Evolutionary conservation across 2,113 vertebrate genomes (phyloP), one percentile per base, ranked within the genome.

Genomic region (Protobothrops flavoviridis): DNA sequence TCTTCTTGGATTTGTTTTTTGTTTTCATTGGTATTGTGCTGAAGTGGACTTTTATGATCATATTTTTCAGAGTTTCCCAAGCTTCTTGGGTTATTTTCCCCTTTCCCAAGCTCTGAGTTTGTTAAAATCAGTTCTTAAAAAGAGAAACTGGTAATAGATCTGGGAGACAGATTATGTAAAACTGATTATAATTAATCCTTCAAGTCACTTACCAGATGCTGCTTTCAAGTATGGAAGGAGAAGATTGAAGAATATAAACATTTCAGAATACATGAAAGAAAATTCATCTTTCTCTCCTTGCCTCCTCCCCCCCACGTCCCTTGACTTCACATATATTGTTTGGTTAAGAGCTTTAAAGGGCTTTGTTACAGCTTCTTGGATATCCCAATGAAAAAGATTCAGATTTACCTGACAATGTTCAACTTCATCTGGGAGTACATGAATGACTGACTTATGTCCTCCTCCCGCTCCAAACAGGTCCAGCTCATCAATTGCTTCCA

Each of bases 401-500:
- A 17, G 64, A 90, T 91, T 97, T 98, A 99, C 99, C 99, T 99
- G 99, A 95, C 99, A 99, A 87, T 99, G 99, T 93, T 99, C 98
- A 2, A 99, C 99, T 95, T 99, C 99, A 93, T 99, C 99, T 3
- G 99, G 99, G 53, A 99, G 97, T 94, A 99, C 99, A 5, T 99
- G 99, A 96, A 99, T 99, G 94, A 99, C 99, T 20, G 99, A 99
- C 95, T 98, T 99, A 1, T 98, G 98, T 59, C 99, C 99, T 94
- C 99, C 99, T 0, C 99, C 98, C 85, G 98, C 99, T 91, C 99
- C 99, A 97, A 99, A 99, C 93, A 99, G 98, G 97, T 99, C 99
- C 94, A 99, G 96, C 96, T 99, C 99, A 97, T 99, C 99, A 87
- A 99, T 99, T 91, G 99, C 99, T 96, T 99, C 99, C 95, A 99